Base-by-base conservation (phyloP, 92 coral and sea anemone species). In the Heliopora coerulea region DNA sequence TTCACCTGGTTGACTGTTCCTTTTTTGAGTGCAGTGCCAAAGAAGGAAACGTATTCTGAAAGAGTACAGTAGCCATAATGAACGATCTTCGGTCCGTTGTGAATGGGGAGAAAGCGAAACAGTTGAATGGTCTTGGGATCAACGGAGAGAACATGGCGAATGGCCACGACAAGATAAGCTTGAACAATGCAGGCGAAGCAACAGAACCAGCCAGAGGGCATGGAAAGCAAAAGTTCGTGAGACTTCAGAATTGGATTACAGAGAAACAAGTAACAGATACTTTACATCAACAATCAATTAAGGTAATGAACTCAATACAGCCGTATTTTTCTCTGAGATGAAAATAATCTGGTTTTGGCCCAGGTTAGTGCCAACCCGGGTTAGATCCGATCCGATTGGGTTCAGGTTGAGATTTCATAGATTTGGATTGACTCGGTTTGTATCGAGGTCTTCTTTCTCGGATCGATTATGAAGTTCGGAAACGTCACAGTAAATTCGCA, bases 241-340 rank as follows among this genome's bases (percentile, higher is more conserved):
- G 87, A 20, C 80, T 95, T 21, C 82, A 83, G 59, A 90, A 95
- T 73, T 77, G 90, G 78, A 65, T 82, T 18, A 84, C 91, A 27
- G 91, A 88, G 7, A 81, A 84, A 33, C 89, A 87, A 78, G 49
- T 69, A 12, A 90, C 91, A 34, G 99, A 95, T 56, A 95, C 96
- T 15, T 83, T 95, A 21, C 99, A 95, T 67, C 95, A 87, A 58
- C 89, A 87, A 57, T 75, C 7, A 13, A 13, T 24, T 20, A 20
- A 23, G 49, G 77, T 70, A 52, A 46, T 2, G 2, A 46, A 46
- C n/a, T 6, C 12, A 37, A 18, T 28, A 23, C 20, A 18, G 21
- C 35, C 11, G 1, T 21, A 27, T 34, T 33, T 62, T 9, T n/a
- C 14, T 62, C 24, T 59, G 39, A 6, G 33, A 24, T 1, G n/a